Evolutionary conservation across 1,140 invertebrate species (phyloP), one percentile per base, ranked within the genome.

Genomic region (Melitaea cinxia): DNA sequence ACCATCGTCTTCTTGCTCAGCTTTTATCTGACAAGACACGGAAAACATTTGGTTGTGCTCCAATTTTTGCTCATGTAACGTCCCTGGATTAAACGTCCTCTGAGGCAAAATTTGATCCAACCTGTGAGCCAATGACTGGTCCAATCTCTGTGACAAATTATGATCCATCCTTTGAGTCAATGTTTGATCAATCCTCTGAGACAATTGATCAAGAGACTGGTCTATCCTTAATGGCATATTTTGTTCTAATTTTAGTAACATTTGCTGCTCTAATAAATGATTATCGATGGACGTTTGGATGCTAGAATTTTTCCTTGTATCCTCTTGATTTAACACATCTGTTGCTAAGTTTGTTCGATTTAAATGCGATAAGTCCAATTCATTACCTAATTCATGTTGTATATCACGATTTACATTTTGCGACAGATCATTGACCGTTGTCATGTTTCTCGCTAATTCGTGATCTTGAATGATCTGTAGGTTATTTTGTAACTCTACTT

Each of bases 11-110:
- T 89, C 83, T 24, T 88, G 85, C 37, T 91, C 88, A 0, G 85
- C 73, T 23, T 90, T 90, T 28, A 90, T 90, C 56, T 90, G 80
- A 42, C 86, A 87, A 0, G 77, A 83, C 78, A 87, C 77, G 12
- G 82, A 79, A 23, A 85, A 54, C 14, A 84, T 59, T 61, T 77
- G 68, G 2, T 87, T 71, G 10, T 78, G 71, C 3, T 83, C 78
- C 30, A 79, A 19, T n/a, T 76, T 50, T 12, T 76, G 75, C 0
- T 82, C 79, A 23, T 85, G 70, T 1, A 78, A 47, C 10, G 63
- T 19, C 26, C 66, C 58, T 0, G 59, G 12, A 45, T 60, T 68
- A 9, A 75, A 68, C 54, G 82, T 56, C 21, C 80, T 73, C n/a
- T n/a, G n/a, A n/a, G n/a, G n/a, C n/a, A n/a, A n/a, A n/a, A n/a